Conservation (phyloP, 2,113 vertebrate species). For the Excalfactoria chinensis region DNA sequence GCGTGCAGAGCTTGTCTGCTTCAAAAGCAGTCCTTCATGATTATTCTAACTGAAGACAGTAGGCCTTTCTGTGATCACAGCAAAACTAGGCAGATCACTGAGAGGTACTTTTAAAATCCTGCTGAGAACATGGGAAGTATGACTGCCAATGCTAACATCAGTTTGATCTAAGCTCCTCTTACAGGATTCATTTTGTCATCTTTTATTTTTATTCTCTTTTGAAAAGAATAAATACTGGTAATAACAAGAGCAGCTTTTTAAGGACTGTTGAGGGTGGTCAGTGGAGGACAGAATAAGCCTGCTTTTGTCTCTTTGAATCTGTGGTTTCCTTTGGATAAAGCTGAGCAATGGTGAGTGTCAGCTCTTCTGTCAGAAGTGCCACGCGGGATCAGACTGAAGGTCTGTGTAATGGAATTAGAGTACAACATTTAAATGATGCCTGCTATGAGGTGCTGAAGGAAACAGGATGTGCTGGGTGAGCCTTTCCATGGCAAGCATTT, state of each 20-base stretch:
- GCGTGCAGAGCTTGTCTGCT: not conserved
- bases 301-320: not conserved
- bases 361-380: not conserved
- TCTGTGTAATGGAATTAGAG: too few relatives aligned
- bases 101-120: not conserved
- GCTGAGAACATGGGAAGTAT: not conserved
- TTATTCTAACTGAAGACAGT: not conserved
- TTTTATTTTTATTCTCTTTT: not conserved
- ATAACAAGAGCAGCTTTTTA: not conserved
- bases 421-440: not conserved
- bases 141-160: not conserved
- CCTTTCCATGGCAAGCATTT: not conserved
- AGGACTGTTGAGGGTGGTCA: not conserved
- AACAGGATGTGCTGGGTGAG: not conserved
- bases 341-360: not conserved
- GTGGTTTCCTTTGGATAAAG: not conserved
- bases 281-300: not conserved
- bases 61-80: not conserved
- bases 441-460: not conserved
- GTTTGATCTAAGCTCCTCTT: not conserved
- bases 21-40: not conserved
- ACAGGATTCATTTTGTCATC: not conserved
- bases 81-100: not conserved
- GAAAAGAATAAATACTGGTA: not conserved
- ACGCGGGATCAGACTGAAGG: not conserved